A percentile compares a stretch with the other conserved stretches of the same genome.
These are phyloP conservation scores for Drosophila nasuta DNA, from an alignment of 1,140 invertebrate genomes.

Conservation along the genomic window DNA sequence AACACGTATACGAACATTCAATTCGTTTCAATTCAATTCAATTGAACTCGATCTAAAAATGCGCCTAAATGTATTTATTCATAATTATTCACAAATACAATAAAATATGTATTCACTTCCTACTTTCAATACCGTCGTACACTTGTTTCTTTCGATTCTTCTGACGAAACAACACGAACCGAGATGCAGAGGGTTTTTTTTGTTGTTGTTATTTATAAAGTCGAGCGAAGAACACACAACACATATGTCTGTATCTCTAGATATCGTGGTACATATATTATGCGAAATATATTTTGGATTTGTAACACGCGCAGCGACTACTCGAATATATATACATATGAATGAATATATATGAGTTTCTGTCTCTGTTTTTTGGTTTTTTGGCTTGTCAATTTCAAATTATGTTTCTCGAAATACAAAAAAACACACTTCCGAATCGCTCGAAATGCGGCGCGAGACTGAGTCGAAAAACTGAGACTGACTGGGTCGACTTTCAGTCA, in stretches of 20 bases:
- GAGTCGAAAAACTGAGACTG: conserved; percentile 57
- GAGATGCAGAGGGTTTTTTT: conserved; percentile 11
- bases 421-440: conserved; percentile 79
- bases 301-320: conserved; percentile 62
- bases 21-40: conserved; percentile 23
- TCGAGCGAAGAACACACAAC: not conserved
- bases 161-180: conserved; percentile 18
- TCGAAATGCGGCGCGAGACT: conserved; percentile 81
- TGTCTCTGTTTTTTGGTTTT: not conserved
- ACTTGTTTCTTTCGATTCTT: conserved; percentile 5
- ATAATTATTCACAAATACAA: conserved; percentile 1
- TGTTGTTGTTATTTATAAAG: conserved; percentile 26
- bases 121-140: not conserved
- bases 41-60: conserved; percentile 9
- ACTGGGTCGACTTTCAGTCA: conserved; percentile 65
- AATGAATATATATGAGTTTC: conserved; percentile 5
- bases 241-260: not conserved
- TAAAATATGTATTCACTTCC: not conserved
- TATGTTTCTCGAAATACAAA: conserved; percentile 19
- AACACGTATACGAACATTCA: not conserved
- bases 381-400: not conserved
- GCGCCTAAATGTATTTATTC: not conserved
- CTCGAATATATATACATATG: conserved; percentile 6
- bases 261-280: conserved; percentile 2
- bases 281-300: conserved; percentile 39